Base-by-base conservation (phyloP, 1,140 invertebrate species). In the Pachypeltis micranthus region DNA sequence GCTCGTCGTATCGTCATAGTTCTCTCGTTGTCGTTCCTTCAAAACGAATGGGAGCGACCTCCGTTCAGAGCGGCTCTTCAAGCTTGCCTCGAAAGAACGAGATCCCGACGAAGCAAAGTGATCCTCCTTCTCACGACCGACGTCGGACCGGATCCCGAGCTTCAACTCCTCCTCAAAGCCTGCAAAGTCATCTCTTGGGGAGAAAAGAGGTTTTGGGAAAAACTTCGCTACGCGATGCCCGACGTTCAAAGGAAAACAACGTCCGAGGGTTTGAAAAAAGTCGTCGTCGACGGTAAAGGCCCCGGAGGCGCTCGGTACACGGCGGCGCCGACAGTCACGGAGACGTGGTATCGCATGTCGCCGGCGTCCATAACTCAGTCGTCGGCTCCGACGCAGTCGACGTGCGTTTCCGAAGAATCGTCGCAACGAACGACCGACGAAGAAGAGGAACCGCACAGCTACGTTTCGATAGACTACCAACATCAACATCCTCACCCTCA, bases 131-230 rank as follows among this genome's bases (percentile, higher is more conserved):
- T 85, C 57, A 83, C 79, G 66, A 72, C 85, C 64, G 78, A 83
- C 14, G 81, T 87, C 44, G 80, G 83, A 61, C 77, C 88, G 51
- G 90, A 93, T 71, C 84, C 88, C 14, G 89, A 93, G 70, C 75
- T 93, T 44, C 83, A 89, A 71, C 79, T 89, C 44, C 82, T 91
- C 60, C 78, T 93, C 14, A 87, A 90, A 71, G 89, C 87, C 63
- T 90, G 86, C 78, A 87, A 87, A 39, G 86, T 88, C 65, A 85
- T 93, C 26, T 80, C 86, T 70, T 91, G 88, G 87, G 87, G 87
- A 59, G 89, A 91, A 69, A 86, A 84, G 68, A 81, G 86, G 69
- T 93, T 93, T 78, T 91, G 89, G 90, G 87, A 91, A 70, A 93
- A 93, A 75, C 78, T 94, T 67, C 83, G 86, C 70, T 93, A 88